phyloP scores from a whole-genome alignment of 2,888 invertebrate species.

The Iselma pallidipennis region DNA sequence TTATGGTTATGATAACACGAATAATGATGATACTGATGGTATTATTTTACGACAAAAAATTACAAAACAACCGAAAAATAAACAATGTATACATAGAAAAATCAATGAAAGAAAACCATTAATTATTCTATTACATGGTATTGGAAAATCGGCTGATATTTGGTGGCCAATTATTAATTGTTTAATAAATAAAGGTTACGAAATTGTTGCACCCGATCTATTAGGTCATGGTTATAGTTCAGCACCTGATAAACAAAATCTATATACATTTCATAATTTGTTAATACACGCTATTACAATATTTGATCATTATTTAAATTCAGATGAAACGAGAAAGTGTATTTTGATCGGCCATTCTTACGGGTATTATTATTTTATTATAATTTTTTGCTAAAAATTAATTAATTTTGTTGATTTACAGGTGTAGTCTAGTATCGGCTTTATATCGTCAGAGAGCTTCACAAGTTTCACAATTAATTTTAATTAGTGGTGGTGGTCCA shows the following conservation, averaged over 20 bases:
- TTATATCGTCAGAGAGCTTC: constrained; percentile 62
- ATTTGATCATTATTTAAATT: constrained; percentile 64
- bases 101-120: constrained; percentile 54
- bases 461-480: constrained; percentile 63
- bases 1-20: constrained; percentile 43
- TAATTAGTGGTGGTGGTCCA: constrained; percentile 71
- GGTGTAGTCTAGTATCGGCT: constrained; percentile 67
- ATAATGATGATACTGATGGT: constrained; percentile 38
- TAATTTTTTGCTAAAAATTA: constrained; percentile 34
- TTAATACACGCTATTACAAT: constrained; percentile 62
- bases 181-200: constrained; percentile 63
- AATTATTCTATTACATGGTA: constrained; percentile 69
- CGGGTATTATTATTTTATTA: too few relatives aligned
- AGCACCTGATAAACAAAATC: constrained; percentile 60
- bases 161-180: constrained; percentile 65
- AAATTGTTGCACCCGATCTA: constrained; percentile 68
- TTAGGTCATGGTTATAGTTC: constrained; percentile 70
- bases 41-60: neutral
- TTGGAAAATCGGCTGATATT: constrained; percentile 66
- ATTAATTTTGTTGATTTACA: constrained; percentile 44
- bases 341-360: constrained; percentile 71
- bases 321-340: constrained; percentile 57
- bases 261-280: constrained; percentile 65
- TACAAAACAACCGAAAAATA: constrained; percentile 4
- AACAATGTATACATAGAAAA: constrained; percentile 4